Percentiles rank a stretch among this genome's conserved stretches.
Evolutionary conservation across 2,888 invertebrate species (phyloP).

Genomic region (Laspeyria flexula): DNA sequence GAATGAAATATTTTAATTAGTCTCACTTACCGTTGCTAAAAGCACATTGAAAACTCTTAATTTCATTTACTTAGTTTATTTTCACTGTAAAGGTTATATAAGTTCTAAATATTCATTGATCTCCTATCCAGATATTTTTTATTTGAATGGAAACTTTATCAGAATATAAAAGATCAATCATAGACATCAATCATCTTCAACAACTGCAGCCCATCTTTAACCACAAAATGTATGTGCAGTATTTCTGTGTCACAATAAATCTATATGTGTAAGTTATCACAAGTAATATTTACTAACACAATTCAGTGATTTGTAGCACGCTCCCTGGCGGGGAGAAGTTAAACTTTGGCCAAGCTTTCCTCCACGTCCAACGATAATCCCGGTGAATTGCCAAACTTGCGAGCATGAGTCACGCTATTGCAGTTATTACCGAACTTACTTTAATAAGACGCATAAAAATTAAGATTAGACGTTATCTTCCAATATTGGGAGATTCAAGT

Average conservation of each 20-base stretch:
- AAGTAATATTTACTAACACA: conserved; percentile 31
- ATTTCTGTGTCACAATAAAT: conserved; percentile 7
- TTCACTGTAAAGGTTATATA: conserved; percentile 4
- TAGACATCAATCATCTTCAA: too few species aligned
- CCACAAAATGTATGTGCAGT: background rate
- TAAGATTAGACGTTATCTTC: conserved; percentile 33
- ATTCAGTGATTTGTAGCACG: conserved; percentile 33
- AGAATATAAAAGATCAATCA: too few species aligned
- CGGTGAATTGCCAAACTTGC: conserved; percentile 44
- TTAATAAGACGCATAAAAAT: conserved; percentile 48
- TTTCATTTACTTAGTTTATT: background rate
- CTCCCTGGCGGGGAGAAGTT: conserved; percentile 13
- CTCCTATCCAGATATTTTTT: too few species aligned
- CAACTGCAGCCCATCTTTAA: background rate
- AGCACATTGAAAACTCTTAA: background rate
- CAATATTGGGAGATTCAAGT: conserved; percentile 13
- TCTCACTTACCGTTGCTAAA: conserved; percentile 9
- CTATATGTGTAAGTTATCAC: conserved; percentile 9
- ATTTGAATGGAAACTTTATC: too few species aligned
- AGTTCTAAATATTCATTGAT: too few species aligned
- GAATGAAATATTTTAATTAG: conserved; percentile 14
- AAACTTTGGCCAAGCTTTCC: conserved; percentile 37
- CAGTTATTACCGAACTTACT: conserved; percentile 56
- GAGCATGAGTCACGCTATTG: conserved; percentile 41
- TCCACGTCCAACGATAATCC: conserved; percentile 38